Evolutionary conservation across 2,797 vertebrate species (phyloP).

Genomic region (Agapornis canus): DNA sequence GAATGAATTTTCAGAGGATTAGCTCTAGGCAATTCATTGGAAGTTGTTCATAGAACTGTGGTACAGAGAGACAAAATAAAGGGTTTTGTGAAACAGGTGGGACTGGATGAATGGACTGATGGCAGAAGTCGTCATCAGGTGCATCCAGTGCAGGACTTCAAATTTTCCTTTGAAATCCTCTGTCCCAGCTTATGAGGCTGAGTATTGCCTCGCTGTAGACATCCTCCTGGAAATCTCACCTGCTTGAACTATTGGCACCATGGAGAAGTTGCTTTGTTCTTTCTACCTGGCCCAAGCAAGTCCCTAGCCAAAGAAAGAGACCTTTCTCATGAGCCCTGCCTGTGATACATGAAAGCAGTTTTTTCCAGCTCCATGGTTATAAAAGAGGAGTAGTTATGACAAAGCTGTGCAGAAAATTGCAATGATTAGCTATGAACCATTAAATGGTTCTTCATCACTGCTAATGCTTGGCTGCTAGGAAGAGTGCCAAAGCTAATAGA

Average conservation of each 20-base stretch:
- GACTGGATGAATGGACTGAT: background rate
- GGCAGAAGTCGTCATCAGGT: background rate
- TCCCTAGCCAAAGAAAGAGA: background rate
- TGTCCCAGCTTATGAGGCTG: background rate
- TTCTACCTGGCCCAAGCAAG: background rate
- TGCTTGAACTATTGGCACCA: background rate
- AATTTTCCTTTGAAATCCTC: background rate
- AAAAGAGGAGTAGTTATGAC: background rate
- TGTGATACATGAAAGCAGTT: background rate
- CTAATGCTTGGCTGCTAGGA: constrained; percentile 50
- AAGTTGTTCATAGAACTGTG: background rate
- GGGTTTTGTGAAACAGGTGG: background rate
- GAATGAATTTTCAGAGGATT: constrained; percentile 70
- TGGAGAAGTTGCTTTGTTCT: background rate
- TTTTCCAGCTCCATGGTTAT: background rate
- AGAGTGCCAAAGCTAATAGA: constrained; percentile 53
- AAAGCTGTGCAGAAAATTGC: constrained; percentile 7
- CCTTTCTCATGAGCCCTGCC: background rate
- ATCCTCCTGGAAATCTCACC: background rate
- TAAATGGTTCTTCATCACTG: constrained; percentile 42
- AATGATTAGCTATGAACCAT: background rate
- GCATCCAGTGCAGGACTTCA: background rate
- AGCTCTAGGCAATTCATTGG: constrained; percentile 45
- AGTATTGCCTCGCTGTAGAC: background rate
- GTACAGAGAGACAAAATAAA: background rate